Evolutionary conservation across 2,113 vertebrate species (phyloP).

Genomic region (Myiopsitta monachus): DNA sequence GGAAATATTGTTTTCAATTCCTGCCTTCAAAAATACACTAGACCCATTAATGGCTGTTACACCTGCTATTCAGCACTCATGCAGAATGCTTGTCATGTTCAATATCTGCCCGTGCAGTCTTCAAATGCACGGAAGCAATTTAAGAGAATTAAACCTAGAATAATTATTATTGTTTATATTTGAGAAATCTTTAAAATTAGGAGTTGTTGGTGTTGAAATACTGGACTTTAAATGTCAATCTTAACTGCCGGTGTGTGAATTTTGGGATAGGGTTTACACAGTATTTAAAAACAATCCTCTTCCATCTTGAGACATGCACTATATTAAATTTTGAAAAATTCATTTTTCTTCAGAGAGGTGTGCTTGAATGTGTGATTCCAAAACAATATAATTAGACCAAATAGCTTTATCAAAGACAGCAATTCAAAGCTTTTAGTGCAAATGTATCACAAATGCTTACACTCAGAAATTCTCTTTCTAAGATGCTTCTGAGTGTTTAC

Average conservation of each 20-base stretch:
- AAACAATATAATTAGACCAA: slow-evolving; percentile 62
- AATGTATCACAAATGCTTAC: slow-evolving; percentile 50
- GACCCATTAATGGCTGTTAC: not conserved
- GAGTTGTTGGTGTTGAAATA: not conserved
- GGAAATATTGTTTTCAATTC: not conserved
- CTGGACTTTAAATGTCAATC: not conserved
- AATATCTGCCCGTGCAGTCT: not conserved
- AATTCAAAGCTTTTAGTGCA: slow-evolving; percentile 69
- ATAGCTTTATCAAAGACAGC: slow-evolving; percentile 61
- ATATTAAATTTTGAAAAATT: not conserved
- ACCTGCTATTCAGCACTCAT: not conserved
- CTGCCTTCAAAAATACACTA: not conserved
- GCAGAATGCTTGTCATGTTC: not conserved
- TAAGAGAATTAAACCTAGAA: not conserved
- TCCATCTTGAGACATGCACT: not conserved
- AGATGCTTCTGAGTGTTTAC: slow-evolving; percentile 24
- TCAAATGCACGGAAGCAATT: not conserved
- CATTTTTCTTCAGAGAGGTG: not conserved
- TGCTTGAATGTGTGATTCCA: not conserved
- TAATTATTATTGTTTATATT: not conserved
- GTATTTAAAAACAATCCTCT: slow-evolving; percentile 9
- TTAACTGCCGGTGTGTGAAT: not conserved
- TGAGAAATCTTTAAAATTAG: not conserved
- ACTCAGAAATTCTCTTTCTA: slow-evolving; percentile 58
- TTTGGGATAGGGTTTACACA: not conserved